Percentiles rank a stretch among this genome's conserved stretches.
Evolutionary conservation across 2,888 invertebrate genomes (phyloP).

Genomic region (Drosophila mimica): DNA sequence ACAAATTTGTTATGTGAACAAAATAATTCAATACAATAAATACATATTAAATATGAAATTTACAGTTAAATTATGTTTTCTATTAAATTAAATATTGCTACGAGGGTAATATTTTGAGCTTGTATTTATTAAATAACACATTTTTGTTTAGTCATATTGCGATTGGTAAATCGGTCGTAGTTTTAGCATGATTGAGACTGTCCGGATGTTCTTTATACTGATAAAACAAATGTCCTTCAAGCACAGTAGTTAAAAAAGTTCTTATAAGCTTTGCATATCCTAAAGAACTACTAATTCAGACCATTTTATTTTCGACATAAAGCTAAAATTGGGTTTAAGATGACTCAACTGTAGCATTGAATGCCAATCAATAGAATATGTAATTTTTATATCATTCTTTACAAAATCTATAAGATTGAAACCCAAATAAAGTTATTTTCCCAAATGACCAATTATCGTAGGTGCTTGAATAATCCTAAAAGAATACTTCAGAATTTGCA

Average conservation of each 20-base stretch:
- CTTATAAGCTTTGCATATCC: background rate
- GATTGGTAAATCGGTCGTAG: background rate
- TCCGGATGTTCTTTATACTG: background rate
- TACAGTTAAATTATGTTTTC: background rate
- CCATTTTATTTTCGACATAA: no score
- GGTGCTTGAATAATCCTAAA: background rate
- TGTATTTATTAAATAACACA: background rate
- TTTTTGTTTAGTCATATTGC: background rate
- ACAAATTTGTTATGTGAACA: conserved; percentile 73
- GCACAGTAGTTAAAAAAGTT: background rate
- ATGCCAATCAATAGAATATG: background rate
- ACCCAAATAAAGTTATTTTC: background rate
- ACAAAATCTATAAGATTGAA: background rate
- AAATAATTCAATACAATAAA: conserved; percentile 69
- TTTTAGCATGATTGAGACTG: no score
- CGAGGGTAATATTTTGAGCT: background rate
- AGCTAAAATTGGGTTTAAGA: background rate
- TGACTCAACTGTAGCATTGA: background rate
- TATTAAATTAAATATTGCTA: background rate
- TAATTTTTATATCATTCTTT: background rate
- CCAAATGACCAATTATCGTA: background rate
- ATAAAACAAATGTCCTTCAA: background rate
- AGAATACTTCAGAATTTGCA: background rate
- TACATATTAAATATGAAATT: conserved; percentile 62
- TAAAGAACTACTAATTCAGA: background rate